Conservation (phyloP, 2,113 vertebrate genomes). For the Shinisaurus crocodilurus region DNA sequence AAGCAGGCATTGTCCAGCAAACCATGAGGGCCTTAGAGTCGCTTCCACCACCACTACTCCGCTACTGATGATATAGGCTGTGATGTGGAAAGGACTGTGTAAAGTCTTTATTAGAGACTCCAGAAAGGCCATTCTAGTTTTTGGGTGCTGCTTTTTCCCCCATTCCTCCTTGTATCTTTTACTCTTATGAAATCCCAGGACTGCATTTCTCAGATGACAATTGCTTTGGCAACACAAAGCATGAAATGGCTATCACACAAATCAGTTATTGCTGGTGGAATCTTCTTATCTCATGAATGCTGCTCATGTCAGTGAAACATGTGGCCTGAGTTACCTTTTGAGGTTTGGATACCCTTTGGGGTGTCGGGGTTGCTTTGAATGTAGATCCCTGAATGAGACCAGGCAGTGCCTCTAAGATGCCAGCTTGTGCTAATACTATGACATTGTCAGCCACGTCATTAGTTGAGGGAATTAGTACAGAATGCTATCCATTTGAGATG, state of each 20-base stretch:
- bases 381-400: not conserved
- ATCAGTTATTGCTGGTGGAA: not conserved
- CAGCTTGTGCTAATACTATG: no score
- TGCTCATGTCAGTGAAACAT: not conserved
- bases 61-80: not conserved
- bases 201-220: no score
- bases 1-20: not conserved
- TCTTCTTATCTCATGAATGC: not conserved
- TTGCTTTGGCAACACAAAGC: not conserved
- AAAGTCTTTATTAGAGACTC: constrained; percentile 51
- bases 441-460: not conserved
- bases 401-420: not conserved
- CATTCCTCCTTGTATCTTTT: constrained; percentile 50
- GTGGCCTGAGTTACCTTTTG: not conserved
- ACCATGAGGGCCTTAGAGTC: not conserved
- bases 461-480: not conserved
- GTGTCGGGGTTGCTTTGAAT: not conserved
- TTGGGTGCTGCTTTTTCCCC: not conserved
- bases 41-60: no score
- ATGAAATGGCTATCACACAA: not conserved
- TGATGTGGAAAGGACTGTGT: not conserved
- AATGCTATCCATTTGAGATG: no score
- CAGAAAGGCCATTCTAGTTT: constrained; percentile 33
- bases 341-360: not conserved
- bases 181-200: not conserved